Evolutionary conservation across 2,797 vertebrate genomes (phyloP).

Genomic region (Scolopax bukidnonensis): DNA sequence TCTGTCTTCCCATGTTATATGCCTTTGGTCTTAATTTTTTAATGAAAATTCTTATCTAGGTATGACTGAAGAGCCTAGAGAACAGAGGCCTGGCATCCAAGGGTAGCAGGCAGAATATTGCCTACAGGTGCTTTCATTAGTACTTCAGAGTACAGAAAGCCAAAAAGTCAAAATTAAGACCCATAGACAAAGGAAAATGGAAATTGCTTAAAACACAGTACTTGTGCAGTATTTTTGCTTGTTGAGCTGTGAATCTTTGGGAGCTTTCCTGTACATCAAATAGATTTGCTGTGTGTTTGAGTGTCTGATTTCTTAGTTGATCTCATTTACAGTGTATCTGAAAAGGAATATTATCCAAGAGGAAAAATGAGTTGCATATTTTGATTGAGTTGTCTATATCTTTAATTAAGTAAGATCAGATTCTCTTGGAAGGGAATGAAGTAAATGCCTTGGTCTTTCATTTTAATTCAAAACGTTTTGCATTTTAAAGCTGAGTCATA

Average conservation of each 20-base stretch:
- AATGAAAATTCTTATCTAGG: background rate
- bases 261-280: background rate
- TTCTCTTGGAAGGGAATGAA: slow-evolving; percentile 44
- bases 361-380: slow-evolving; percentile 8
- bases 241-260: background rate
- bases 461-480: slow-evolving; percentile 39
- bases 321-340: background rate
- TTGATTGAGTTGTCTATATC: slow-evolving; percentile 25
- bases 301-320: background rate
- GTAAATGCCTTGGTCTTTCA: slow-evolving; percentile 26
- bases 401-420: slow-evolving; percentile 43
- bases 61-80: background rate
- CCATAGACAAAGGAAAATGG: background rate
- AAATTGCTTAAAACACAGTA: background rate
- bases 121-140: background rate
- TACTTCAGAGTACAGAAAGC: background rate
- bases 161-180: background rate
- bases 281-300: background rate
- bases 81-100: background rate
- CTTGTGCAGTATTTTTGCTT: background rate
- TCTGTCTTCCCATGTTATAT: background rate
- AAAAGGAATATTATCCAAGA: background rate
- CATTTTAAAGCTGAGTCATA: slow-evolving; percentile 63
- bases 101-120: background rate
- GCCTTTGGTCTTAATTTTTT: background rate